Percentiles rank a stretch among this genome's conserved stretches.
Evolutionary conservation across 2,113 vertebrate species (phyloP).

Genomic region (Oryzias javanicus): DNA sequence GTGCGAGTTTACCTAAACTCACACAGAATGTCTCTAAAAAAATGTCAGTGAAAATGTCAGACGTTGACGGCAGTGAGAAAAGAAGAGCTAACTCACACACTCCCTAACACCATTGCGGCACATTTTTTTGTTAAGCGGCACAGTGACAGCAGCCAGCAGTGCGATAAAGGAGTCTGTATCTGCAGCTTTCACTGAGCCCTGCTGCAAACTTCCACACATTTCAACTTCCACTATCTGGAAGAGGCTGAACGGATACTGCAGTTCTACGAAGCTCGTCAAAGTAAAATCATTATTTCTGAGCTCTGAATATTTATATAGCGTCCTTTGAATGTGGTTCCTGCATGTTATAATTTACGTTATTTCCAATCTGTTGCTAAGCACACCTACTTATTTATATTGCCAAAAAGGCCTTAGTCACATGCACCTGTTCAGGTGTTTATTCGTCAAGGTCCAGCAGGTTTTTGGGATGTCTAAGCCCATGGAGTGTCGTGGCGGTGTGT

Average conservation of each 20-base stretch:
- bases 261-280: constrained; percentile 37
- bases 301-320: constrained; percentile 11
- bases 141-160: constrained; percentile 1
- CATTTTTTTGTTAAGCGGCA: not conserved
- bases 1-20: not conserved
- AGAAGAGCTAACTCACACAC: not conserved
- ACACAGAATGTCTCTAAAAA: constrained; percentile 10
- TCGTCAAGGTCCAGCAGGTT: no score
- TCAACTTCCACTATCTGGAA: constrained; percentile 30
- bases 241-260: constrained; percentile 20
- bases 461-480: no score
- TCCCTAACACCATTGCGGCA: not conserved
- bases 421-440: no score
- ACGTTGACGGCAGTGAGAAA: not conserved
- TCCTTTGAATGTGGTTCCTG: not conserved
- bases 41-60: constrained; percentile 7
- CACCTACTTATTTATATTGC: no score
- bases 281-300: constrained; percentile 32
- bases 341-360: no score
- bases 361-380: no score
- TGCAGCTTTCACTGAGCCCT: constrained; percentile 28
- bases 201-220: constrained; percentile 30
- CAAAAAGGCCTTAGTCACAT: no score
- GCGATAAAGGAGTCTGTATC: constrained; percentile 25
- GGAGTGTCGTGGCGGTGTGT: no score